Evolutionary conservation across 2,113 vertebrate species (phyloP), one percentile per base, ranked within the genome.

Genomic region (Brachionichthys hirsutus): DNA sequence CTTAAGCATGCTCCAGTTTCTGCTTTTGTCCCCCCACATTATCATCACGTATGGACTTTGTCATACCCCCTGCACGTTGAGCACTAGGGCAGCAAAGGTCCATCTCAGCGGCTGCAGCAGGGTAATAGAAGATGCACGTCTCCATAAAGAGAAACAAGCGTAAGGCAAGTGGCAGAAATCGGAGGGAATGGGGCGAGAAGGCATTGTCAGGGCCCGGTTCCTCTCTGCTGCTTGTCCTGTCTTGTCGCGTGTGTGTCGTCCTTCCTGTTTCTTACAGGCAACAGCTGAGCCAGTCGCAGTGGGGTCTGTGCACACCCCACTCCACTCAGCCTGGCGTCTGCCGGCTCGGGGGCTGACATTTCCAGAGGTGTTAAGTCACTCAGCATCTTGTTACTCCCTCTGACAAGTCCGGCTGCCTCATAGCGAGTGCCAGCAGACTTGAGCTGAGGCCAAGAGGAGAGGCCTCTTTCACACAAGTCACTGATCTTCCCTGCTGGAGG

Each of bases 281-380:
- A 70, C 85, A 88, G 87, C 84, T 85, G 84, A 81, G 80, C 77
- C 81, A 59, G 77, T 79, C 78, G 51, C 81, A 58, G 59, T 52
- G 66, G 73, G 61, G 58, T 67, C 77, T 55, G 68, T 22, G 52
- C 66, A 50, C 65, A 54, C 51, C 52, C 72, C 68, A 41, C 76
- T 71, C 62, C 64, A 73, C 70, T 85, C 63, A 54, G 78, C 73
- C 76, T 85, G 85, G 74, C 81, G 30, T 75, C 62, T 46, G 56
- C 77, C 63, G 34, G 80, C 86, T 84, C 75, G 17, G 52, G 80
- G 78, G 72, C 86, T 89, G 89, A 90, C 89, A 87, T 90, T 81
- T 90, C 87, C 88, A 91, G 90, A 90, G 90, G 89, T 89, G 88
- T 75, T 83, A 85, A 90, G 89, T 91, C 91, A 90, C 88, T 85